These are phyloP conservation scores for Atlantisia rogersi DNA, from an alignment of 2,113 vertebrate genomes.

Conservation along the genomic window DNA sequence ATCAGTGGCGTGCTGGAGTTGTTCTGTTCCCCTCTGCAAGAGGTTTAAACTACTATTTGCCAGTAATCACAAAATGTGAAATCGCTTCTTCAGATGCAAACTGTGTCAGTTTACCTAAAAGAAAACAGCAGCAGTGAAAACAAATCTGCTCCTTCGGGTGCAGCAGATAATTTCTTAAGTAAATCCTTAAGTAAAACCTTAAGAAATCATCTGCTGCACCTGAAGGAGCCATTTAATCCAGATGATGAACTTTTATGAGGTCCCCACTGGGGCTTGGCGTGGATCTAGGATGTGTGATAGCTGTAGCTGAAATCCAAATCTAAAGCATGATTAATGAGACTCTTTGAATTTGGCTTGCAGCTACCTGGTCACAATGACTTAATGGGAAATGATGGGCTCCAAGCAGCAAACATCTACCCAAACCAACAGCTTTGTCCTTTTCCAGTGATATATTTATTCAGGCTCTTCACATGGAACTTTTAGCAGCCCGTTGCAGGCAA, in stretches of 20 bases:
- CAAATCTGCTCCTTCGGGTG: background rate
- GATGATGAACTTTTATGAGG: background rate
- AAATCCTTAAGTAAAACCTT: background rate
- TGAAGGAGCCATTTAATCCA: background rate
- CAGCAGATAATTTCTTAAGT: too few species aligned
- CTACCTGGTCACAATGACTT: background rate
- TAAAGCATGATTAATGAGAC: background rate
- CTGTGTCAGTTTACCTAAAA: background rate
- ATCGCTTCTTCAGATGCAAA: background rate
- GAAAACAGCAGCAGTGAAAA: background rate
- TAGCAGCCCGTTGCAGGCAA: background rate
- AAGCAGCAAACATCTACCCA: background rate
- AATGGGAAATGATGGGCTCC: background rate
- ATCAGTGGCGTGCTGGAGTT: background rate
- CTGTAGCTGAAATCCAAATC: background rate
- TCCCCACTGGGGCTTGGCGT: background rate
- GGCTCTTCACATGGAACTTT: rapidly evolving
- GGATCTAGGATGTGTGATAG: background rate
- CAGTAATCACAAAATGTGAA: background rate
- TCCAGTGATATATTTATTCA: background rate
- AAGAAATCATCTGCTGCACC: background rate
- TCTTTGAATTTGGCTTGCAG: background rate
- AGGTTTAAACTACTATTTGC: conserved; percentile 14
- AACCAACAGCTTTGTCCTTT: background rate
- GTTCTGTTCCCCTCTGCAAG: background rate